phyloP scores from a whole-genome alignment of 2,888 invertebrate species.

The Nymphalis urticae region DNA sequence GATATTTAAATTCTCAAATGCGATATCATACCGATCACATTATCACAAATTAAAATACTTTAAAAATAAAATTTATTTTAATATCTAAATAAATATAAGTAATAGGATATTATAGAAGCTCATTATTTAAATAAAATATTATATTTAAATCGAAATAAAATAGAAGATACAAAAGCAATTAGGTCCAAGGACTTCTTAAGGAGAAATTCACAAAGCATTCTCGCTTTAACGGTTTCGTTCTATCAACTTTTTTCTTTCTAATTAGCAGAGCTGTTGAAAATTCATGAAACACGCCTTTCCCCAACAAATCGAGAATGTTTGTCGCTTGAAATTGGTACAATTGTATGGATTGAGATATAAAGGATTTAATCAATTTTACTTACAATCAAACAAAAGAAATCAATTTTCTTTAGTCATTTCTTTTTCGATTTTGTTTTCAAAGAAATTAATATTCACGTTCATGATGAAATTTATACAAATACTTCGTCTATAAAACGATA shows the following conservation, averaged over 20 bases:
- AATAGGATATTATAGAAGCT: not conserved
- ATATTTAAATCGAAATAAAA: conserved; percentile 17
- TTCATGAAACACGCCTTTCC: conserved; percentile 8
- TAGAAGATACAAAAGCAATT: conserved; percentile 25
- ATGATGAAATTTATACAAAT: not conserved
- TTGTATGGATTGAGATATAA: not conserved
- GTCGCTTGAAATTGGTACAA: not conserved
- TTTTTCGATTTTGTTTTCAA: not conserved
- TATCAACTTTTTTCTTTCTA: conserved; percentile 16
- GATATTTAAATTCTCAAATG: conserved; percentile 17
- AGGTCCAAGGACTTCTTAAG: conserved; percentile 18
- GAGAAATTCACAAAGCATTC: conserved; percentile 20
- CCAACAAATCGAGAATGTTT: conserved; percentile 9
- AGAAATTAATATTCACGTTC: no score
- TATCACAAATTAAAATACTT: conserved; percentile 30
- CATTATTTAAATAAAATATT: not conserved
- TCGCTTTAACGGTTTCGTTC: conserved; percentile 12
- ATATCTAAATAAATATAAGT: not conserved
- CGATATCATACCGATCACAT: conserved; percentile 23
- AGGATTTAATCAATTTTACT: no score
- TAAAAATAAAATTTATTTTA: conserved; percentile 6
- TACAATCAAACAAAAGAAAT: no score
- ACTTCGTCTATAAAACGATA: not conserved
- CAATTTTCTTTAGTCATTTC: not conserved
- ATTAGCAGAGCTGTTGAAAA: conserved; percentile 17